Evolutionary conservation across 2,888 invertebrate species (phyloP).

Genomic region (Diploptera punctata): DNA sequence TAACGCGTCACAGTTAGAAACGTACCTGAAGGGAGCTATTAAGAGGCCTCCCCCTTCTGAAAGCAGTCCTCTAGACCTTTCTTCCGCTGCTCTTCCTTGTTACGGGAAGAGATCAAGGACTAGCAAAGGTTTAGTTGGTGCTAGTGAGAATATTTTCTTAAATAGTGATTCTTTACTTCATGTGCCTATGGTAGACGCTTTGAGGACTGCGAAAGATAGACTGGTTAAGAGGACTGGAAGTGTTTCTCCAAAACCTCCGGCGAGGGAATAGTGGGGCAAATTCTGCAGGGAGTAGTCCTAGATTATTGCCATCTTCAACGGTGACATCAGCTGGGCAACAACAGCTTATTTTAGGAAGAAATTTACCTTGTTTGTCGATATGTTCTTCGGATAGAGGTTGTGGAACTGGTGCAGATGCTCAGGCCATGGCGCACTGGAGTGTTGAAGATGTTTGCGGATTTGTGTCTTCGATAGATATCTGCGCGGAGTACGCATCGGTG

Average conservation of each 20-base stretch:
- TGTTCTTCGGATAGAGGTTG: slow-evolving; percentile 37
- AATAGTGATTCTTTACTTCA: slow-evolving; percentile 38
- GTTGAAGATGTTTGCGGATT: slow-evolving; percentile 90
- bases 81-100: slow-evolving; percentile 55
- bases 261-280: slow-evolving; percentile 26
- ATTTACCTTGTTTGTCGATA: slow-evolving; percentile 45
- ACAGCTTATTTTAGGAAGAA: slow-evolving; percentile 29
- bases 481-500: slow-evolving; percentile 90
- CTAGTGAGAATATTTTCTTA: slow-evolving; percentile 34
- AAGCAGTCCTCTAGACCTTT: slow-evolving; percentile 60
- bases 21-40: slow-evolving; percentile 59
- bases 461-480: slow-evolving; percentile 87
- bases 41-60: slow-evolving; percentile 49
- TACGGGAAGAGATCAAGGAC: slow-evolving; percentile 48
- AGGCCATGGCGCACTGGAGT: slow-evolving; percentile 65
- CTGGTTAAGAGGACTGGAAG: slow-evolving; percentile 48
- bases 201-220: slow-evolving; percentile 36
- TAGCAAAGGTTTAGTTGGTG: slow-evolving; percentile 27
- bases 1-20: slow-evolving; percentile 58
- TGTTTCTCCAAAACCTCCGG: slow-evolving; percentile 53
- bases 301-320: slow-evolving; percentile 34
- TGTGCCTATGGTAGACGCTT: slow-evolving; percentile 40
- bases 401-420: slow-evolving; percentile 20
- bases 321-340: slow-evolving; percentile 34
- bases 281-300: slow-evolving; percentile 43